These are phyloP conservation scores for Astyanax mexicanus DNA, from an alignment of 2,797 vertebrate genomes.

Conservation along the genomic window DNA sequence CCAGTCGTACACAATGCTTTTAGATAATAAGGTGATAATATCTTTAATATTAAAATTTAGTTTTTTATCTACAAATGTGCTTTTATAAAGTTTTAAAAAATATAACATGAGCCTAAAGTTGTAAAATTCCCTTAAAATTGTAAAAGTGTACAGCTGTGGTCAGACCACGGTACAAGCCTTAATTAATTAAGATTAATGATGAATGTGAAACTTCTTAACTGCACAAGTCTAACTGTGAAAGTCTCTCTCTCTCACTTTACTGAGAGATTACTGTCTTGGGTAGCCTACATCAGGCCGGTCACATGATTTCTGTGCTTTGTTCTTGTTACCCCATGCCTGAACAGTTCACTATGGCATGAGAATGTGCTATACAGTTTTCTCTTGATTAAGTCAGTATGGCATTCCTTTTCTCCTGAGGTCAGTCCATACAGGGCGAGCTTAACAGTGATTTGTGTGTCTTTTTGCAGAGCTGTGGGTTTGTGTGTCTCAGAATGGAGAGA, in stretches of 20 bases:
- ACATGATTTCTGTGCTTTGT: constrained; percentile 36
- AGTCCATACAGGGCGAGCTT: not conserved
- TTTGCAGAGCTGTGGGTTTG: constrained; percentile 2
- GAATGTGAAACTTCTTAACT: not conserved
- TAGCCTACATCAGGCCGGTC: constrained; percentile 11
- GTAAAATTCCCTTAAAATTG: not conserved
- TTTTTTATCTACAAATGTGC: not conserved
- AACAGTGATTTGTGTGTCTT: not conserved
- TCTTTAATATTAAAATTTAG: not conserved
- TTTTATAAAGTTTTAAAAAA: not conserved
- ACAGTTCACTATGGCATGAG: constrained; percentile 8
- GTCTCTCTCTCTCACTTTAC: constrained; percentile 9
- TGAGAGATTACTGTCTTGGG: not conserved
- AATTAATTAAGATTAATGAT: not conserved
- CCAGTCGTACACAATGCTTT: too few species aligned
- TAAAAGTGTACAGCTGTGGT: too few species aligned
- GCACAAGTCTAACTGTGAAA: constrained; percentile 5
- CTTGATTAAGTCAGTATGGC: not conserved
- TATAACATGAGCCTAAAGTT: not conserved
- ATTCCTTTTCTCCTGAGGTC: not conserved
- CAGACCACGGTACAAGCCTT: not conserved
- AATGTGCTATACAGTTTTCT: not conserved
- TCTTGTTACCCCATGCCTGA: constrained; percentile 15
- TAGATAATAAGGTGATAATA: too few species aligned
- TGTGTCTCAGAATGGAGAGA: constrained; percentile 15